These are phyloP conservation scores for Meteorus colon DNA, from an alignment of 2,888 invertebrate genomes.

Conservation along the genomic window DNA sequence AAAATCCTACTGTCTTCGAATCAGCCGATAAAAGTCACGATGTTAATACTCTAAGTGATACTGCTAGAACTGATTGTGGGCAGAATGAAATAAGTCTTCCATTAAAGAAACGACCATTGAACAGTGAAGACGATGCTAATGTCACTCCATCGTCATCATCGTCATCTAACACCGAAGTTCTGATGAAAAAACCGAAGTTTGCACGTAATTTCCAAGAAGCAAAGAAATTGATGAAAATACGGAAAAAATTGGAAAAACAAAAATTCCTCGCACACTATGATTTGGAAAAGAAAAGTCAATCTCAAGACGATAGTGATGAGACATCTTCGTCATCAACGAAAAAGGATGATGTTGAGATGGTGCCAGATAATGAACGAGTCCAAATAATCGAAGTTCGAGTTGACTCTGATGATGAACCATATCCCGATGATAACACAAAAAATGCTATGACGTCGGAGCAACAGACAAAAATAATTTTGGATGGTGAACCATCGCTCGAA, in stretches of 20 bases:
- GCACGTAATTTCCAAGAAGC: conserved; percentile 82
- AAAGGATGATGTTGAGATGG: conserved; percentile 54
- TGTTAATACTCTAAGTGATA: conserved; percentile 9
- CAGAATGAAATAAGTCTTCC: conserved; percentile 60
- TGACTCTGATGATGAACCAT: conserved; percentile 69
- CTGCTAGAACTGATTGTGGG: conserved; percentile 53
- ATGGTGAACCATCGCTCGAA: conserved; percentile 53
- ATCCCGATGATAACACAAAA: conserved; percentile 56
- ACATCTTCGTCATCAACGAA: conserved; percentile 35
- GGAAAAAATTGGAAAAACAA: conserved; percentile 79
- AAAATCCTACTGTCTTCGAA: conserved; percentile 32
- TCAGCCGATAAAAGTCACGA: conserved; percentile 17
- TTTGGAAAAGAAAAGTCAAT: conserved; percentile 54
- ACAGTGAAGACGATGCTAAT: conserved; percentile 49
- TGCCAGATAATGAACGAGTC: conserved; percentile 70
- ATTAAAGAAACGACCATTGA: conserved; percentile 66
- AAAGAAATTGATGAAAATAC: conserved; percentile 79
- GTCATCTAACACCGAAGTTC: conserved; percentile 56
- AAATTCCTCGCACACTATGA: conserved; percentile 77
- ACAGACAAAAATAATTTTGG: conserved; percentile 64
- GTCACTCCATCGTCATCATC: background rate
- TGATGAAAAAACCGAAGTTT: conserved; percentile 80
- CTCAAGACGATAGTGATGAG: conserved; percentile 13
- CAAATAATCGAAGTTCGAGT: conserved; percentile 69
- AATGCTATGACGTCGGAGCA: conserved; percentile 63